Evolutionary conservation across 2,113 vertebrate genomes (phyloP).

Genomic region (Zeus faber): DNA sequence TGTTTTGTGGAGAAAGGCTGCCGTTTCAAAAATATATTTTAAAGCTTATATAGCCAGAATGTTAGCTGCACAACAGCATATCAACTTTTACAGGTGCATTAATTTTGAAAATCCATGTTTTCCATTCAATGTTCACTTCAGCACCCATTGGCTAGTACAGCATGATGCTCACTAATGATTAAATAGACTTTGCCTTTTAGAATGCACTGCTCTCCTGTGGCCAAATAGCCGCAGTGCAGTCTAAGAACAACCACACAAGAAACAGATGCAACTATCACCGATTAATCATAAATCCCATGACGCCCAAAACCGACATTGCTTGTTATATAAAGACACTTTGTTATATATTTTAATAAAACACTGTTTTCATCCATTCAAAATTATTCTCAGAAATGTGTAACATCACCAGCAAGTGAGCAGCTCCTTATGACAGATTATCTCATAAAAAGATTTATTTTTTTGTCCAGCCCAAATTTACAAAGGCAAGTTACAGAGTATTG

Average conservation of each 20-base stretch:
- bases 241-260: background rate
- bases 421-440: slow-evolving; percentile 83
- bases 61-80: no score
- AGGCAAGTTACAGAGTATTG: slow-evolving; percentile 93
- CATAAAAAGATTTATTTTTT: slow-evolving; percentile 98
- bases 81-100: no score
- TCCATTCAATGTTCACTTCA: no score
- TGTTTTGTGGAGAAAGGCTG: no score
- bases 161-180: no score
- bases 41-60: no score
- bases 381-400: background rate
- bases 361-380: background rate
- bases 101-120: no score
- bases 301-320: no score
- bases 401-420: slow-evolving; percentile 40
- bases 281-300: slow-evolving; percentile 1
- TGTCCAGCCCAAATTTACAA: slow-evolving; percentile 95
- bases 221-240: slow-evolving; percentile 21
- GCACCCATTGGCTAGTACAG: no score
- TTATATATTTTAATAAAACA: no score
- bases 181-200: slow-evolving; percentile 8
- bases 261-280: background rate
- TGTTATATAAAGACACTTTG: background rate
- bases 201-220: slow-evolving; percentile 58
- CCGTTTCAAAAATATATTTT: no score